Base-by-base conservation (phyloP, 2,888 invertebrate species). In the Geotrupes spiniger region DNA sequence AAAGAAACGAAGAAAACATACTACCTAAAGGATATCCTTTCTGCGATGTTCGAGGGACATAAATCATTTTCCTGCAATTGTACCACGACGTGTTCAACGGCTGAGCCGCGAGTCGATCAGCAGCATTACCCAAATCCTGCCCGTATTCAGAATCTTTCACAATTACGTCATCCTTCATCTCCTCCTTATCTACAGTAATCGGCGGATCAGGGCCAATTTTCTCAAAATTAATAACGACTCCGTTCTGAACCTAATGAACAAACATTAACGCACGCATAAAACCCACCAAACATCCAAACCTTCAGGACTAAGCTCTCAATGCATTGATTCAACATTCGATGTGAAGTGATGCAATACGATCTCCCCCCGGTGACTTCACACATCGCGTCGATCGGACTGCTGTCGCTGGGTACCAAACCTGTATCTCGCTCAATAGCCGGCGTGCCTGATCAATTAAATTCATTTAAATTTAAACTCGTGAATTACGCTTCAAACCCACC, bases 331-430 rank as follows among this genome's bases (percentile, higher is more conserved):
- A 99, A 76, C 84, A 94, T 92, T 53, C 95, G 82, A 66, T 97
- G 96, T 0, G 94, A 93, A 17, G 93, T 92, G 52, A 98, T 91
- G 62, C 90, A 89, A 74, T 97, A 98, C 0, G 97, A 97, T 37
- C 97, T 85, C 53, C 97, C 98, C 65, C 98, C 98, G 9, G 98
- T 99, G 12, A 95, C 95, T 78, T 97, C 96, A 75, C 98, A 98
- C 94, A 99, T 96, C 4, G 92, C 89, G 73, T 98, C 96, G 58
- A 98, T 91, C 0, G 95, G 93, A 27, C 95, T 94, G 42, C 88
- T 83, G 68, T 98, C 97, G 46, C 92, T 92, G 6, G 96, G 92
- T 26, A 97, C 95, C 46, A 92, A 79, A 4, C 92, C 91, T 2
- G 87, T 85, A 65, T 92, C 92, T 56, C 92, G 78, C 64, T 92